Evolutionary conservation across 2,113 vertebrate species (phyloP).

Genomic region (Platysteira castanea): DNA sequence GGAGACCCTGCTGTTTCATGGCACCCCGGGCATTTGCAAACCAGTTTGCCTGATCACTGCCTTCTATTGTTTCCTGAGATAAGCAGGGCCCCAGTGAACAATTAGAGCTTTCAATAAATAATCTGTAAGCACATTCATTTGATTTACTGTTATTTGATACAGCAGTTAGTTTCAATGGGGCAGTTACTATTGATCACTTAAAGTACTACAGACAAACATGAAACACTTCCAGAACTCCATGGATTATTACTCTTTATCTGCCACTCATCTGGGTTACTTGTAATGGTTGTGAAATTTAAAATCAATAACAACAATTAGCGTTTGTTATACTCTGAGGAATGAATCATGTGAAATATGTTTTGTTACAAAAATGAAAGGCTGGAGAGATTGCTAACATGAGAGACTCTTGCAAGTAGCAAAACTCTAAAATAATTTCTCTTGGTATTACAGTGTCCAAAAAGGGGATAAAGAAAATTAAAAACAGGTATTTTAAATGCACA

Average conservation of each 20-base stretch:
- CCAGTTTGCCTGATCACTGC: slow-evolving; percentile 41
- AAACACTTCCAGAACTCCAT: slow-evolving; percentile 81
- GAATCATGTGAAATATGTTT: slow-evolving; percentile 71
- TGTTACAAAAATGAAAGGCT: slow-evolving; percentile 63
- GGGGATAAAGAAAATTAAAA: neutral
- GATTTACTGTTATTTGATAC: slow-evolving; percentile 88
- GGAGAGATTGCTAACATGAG: neutral
- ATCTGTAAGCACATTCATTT: slow-evolving; percentile 84
- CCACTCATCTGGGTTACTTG: slow-evolving; percentile 80
- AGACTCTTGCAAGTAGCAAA: neutral
- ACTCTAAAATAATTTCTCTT: neutral
- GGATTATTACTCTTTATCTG: slow-evolving; percentile 85
- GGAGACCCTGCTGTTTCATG: neutral
- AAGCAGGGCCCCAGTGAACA: slow-evolving; percentile 82
- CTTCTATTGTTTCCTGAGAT: slow-evolving; percentile 76
- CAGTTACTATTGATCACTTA: slow-evolving; percentile 87
- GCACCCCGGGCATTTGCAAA: slow-evolving; percentile 26
- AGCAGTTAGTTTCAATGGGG: slow-evolving; percentile 86
- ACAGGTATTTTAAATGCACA: neutral
- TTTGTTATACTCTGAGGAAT: slow-evolving; percentile 70
- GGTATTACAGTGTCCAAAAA: neutral
- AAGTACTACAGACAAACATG: slow-evolving; percentile 82
- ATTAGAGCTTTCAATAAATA: slow-evolving; percentile 88
- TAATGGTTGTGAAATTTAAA: slow-evolving; percentile 82
- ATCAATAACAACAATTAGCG: slow-evolving; percentile 84